Evolutionary conservation across 2,797 vertebrate species (phyloP).

Genomic region (Dallia pectoralis): DNA sequence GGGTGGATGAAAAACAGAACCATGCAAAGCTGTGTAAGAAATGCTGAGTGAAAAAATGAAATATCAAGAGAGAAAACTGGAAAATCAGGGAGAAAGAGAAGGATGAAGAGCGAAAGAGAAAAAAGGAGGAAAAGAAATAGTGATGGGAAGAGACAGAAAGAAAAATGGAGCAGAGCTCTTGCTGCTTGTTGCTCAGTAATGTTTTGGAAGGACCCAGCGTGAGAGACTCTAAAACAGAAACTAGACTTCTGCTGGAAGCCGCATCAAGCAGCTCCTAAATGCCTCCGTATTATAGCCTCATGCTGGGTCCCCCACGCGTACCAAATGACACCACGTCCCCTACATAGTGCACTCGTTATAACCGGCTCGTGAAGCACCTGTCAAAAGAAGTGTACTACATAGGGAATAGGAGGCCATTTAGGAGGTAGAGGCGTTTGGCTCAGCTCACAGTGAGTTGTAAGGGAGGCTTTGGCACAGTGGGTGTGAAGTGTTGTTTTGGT

Average conservation of each 20-base stretch:
- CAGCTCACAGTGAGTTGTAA: too few relatives aligned
- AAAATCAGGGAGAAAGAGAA: neutral
- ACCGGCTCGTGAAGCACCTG: too few relatives aligned
- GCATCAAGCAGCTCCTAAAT: conserved; percentile 23
- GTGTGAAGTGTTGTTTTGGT: too few relatives aligned
- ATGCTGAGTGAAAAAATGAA: too few relatives aligned
- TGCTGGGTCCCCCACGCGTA: conserved; percentile 20
- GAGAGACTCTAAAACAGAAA: conserved; percentile 36
- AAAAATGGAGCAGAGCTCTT: neutral
- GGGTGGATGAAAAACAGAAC: too few relatives aligned
- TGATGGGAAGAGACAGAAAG: neutral
- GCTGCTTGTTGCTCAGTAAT: neutral
- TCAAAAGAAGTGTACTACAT: neutral
- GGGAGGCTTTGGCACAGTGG: too few relatives aligned
- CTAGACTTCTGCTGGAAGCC: conserved; percentile 14
- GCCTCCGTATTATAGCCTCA: conserved; percentile 35
- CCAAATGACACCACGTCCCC: too few relatives aligned
- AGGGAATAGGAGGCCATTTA: neutral
- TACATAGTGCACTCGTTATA: too few relatives aligned
- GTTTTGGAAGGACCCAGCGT: conserved; percentile 1
- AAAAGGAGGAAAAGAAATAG: conserved; percentile 43
- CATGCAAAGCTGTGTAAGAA: too few relatives aligned
- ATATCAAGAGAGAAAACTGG: conserved; percentile 1
- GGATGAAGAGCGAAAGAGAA: conserved; percentile 11
- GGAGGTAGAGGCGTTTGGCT: neutral